phyloP scores from a whole-genome alignment of 2,888 invertebrate species.

The Cantharis flavilabris region DNA sequence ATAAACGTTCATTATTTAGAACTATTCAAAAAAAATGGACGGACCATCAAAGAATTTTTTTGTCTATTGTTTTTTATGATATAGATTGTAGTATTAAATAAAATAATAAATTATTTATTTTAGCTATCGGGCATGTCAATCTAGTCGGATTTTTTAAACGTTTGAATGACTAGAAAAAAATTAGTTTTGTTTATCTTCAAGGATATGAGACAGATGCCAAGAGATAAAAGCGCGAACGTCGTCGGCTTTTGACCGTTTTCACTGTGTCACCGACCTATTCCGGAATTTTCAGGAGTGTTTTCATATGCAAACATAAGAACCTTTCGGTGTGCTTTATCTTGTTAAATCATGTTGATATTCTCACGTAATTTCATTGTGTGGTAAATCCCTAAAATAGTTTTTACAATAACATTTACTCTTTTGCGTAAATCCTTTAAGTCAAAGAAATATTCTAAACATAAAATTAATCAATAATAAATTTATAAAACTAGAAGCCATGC shows the following conservation, averaged over 20 bases:
- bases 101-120: not conserved
- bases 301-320: conserved; percentile 1
- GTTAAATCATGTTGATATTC: not conserved
- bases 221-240: not conserved
- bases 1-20: not conserved
- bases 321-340: not conserved
- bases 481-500: not conserved
- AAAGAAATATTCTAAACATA: not conserved
- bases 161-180: not conserved
- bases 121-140: not conserved
- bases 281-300: not conserved
- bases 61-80: not conserved
- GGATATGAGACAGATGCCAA: not conserved
- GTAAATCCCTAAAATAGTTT: not conserved
- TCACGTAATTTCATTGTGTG: not conserved
- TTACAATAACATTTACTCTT: not conserved
- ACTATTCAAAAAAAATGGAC: not conserved
- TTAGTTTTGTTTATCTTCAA: not conserved
- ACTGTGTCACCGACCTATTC: conserved; percentile 3
- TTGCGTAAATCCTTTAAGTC: not conserved
- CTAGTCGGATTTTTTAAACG: not conserved
- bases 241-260: conserved; percentile 1
- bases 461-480: not conserved
- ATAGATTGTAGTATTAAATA: not conserved
- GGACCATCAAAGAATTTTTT: not conserved